Conservation (phyloP, 2,888 invertebrate species). For the Phragmatobia fuliginosa region DNA sequence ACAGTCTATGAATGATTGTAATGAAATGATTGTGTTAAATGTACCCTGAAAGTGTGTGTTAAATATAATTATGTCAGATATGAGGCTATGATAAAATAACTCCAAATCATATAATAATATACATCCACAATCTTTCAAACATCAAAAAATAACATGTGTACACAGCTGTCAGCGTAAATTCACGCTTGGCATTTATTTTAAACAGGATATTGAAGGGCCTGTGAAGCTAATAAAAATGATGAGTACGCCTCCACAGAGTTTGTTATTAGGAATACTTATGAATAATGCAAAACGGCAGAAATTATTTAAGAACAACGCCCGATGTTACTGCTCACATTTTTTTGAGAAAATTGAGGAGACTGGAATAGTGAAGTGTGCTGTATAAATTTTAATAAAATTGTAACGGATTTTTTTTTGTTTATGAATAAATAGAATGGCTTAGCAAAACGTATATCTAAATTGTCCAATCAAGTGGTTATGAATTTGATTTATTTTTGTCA, state of each 20-base stretch:
- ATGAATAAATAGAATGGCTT: background rate
- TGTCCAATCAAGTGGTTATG: background rate
- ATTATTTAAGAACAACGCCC: conserved; percentile 41
- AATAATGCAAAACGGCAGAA: conserved; percentile 50
- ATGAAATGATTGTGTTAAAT: too few species aligned
- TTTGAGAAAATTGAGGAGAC: conserved; percentile 9
- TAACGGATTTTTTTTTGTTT: background rate
- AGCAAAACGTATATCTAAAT: background rate
- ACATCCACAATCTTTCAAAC: background rate
- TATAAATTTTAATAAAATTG: conserved; percentile 14
- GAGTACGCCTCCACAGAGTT: conserved; percentile 45
- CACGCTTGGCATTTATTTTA: conserved; percentile 38
- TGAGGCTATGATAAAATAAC: background rate
- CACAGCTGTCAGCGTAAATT: conserved; percentile 13
- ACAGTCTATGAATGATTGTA: too few species aligned
- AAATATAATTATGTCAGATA: background rate
- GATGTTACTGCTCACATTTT: conserved; percentile 29
- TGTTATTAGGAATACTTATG: conserved; percentile 51
- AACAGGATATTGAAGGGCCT: conserved; percentile 47
- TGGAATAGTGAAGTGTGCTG: conserved; percentile 11
- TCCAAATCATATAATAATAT: background rate
- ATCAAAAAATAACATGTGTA: background rate
- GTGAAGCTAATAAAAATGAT: conserved; percentile 52
- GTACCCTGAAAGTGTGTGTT: background rate
- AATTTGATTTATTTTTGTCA: too few species aligned